phyloP scores from a whole-genome alignment of 2,113 vertebrate species.

The Psephotus haematonotus region DNA sequence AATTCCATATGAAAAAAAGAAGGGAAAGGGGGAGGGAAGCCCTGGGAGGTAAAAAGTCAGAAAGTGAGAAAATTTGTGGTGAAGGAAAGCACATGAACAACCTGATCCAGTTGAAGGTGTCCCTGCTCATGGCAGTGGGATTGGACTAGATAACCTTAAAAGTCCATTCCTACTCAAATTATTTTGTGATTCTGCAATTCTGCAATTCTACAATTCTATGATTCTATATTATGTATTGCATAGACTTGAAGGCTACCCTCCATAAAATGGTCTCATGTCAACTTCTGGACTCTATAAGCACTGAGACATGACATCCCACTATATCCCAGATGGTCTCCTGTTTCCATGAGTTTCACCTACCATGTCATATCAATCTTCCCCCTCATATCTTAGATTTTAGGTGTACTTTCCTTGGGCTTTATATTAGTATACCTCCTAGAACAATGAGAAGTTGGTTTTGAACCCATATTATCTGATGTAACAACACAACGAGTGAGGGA shows the following conservation, averaged over 20 bases:
- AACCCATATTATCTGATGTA: background rate
- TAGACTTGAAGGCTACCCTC: background rate
- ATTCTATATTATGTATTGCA: background rate
- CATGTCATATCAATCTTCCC: background rate
- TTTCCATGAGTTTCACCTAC: background rate
- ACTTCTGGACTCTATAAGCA: background rate
- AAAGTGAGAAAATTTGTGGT: background rate
- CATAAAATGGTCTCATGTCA: fast-evolving
- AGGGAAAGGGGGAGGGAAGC: fast-evolving
- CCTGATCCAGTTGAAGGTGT: background rate
- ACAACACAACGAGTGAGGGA: background rate
- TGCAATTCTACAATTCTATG: background rate
- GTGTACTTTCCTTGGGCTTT: background rate
- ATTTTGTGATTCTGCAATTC: background rate
- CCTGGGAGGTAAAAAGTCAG: background rate
- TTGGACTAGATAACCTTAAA: background rate
- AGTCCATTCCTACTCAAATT: background rate
- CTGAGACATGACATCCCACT: background rate
- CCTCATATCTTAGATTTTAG: background rate
- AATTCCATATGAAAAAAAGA: background rate
- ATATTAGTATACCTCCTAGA: background rate
- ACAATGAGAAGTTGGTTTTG: background rate
- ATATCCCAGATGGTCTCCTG: background rate
- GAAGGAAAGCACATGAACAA: background rate
- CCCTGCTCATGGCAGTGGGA: background rate